These are phyloP conservation scores for Halocaridina rubra DNA, from an alignment of 2,888 invertebrate species.

Conservation along the genomic window DNA sequence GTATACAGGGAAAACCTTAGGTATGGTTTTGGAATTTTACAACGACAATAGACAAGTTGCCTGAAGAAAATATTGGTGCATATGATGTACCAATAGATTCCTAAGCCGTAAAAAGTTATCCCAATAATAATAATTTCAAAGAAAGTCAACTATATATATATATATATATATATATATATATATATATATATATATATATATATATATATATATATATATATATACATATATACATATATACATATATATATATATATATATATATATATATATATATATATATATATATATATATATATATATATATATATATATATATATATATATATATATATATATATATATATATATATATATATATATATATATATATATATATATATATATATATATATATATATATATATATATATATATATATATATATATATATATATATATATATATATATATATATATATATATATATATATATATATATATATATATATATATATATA, in stretches of 20 bases:
- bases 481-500: neutral
- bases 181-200: constrained; percentile 18
- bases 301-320: neutral
- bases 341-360: neutral
- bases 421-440: neutral
- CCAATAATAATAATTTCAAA: too few relatives aligned
- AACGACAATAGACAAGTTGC: too few relatives aligned
- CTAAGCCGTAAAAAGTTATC: too few relatives aligned
- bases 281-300: constrained; percentile 2
- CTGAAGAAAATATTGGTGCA: too few relatives aligned
- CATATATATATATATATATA: neutral
- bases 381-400: constrained; percentile 19
- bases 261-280: neutral
- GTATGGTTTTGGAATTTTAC: too few relatives aligned
- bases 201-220: constrained; percentile 26
- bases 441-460: constrained; percentile 17
- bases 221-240: neutral
- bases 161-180: constrained; percentile 19
- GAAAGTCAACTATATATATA: neutral
- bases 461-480: constrained; percentile 23
- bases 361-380: constrained; percentile 3
- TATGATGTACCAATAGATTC: too few relatives aligned
- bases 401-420: constrained; percentile 2
- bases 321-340: neutral
- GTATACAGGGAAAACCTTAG: too few relatives aligned